Evolutionary conservation across 1,140 invertebrate species (phyloP).

Genomic region (Microvelia longipes): DNA sequence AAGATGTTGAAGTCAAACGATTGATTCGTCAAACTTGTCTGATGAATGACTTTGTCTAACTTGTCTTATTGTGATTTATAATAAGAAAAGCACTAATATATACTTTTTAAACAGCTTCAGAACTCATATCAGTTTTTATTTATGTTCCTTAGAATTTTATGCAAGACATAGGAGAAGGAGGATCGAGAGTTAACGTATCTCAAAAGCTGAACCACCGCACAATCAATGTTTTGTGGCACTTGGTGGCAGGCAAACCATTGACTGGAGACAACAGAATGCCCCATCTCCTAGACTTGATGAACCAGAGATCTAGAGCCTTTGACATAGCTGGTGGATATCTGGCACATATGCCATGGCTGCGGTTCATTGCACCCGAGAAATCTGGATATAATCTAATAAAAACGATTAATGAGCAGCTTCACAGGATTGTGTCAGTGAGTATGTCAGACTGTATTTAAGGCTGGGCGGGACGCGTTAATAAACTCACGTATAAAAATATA

Average conservation of each 20-base stretch:
- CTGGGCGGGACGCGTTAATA: too few relatives aligned
- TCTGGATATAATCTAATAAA: conserved; percentile 51
- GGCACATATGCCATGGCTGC: conserved; percentile 49
- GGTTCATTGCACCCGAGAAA: conserved; percentile 45
- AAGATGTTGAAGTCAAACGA: too few relatives aligned
- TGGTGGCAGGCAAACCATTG: conserved; percentile 46
- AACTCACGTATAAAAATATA: too few relatives aligned
- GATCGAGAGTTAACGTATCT: not conserved
- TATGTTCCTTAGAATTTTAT: too few relatives aligned
- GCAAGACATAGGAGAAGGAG: not conserved
- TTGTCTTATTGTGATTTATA: too few relatives aligned
- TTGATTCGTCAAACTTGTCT: too few relatives aligned
- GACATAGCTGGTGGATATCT: conserved; percentile 52
- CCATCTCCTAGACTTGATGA: conserved; percentile 43
- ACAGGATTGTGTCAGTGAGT: conserved; percentile 36
- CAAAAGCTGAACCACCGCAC: too few relatives aligned
- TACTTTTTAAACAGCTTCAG: too few relatives aligned
- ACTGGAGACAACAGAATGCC: conserved; percentile 29
- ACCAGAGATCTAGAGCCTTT: conserved; percentile 43
- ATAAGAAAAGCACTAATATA: too few relatives aligned
- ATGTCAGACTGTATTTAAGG: too few relatives aligned
- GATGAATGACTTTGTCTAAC: too few relatives aligned
- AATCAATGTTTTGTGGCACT: conserved; percentile 57
- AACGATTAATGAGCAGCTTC: conserved; percentile 43
- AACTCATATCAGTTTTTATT: too few relatives aligned